Evolutionary conservation across 2,797 vertebrate species (phyloP), one percentile per base, ranked within the genome.

Genomic region (Sebastes umbrosus): DNA sequence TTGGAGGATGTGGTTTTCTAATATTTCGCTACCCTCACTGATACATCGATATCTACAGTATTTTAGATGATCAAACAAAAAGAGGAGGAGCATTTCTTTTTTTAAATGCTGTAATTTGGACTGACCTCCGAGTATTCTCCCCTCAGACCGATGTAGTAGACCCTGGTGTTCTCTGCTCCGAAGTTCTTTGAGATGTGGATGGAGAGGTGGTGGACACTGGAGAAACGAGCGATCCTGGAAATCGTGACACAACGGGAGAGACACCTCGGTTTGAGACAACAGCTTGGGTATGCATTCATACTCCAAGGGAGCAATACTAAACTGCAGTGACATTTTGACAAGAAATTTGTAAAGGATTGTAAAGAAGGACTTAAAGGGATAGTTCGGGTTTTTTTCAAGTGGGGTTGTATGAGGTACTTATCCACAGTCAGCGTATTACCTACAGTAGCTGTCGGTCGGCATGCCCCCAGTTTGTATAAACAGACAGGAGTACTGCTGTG

Each of bases 111-210:
- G n/a, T 64, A 43, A 43, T 24, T 43, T 22, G 1, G 12, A 82
- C 96, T 85, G 79, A 99, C 98, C 97, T 99, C 95, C 0, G 97
- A 92, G 93, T 95, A 99, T 79, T 99, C 98, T 90, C 98, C 98
- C 69, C 97, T 96, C 85, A 99, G 95, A 4, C 98, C 98, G 58
- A 99, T 98, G 88, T 98, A 99, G 91, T 97, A 97, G 22, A 99
- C 96, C 79, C 97, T 97, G 0, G 97, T 99, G 46, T 90, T 97
- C 88, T 98, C 97, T 0, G 95, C 95, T 43, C 98, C 98, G 36
- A 99, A 99, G 94, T 99, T 99, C 90, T 97, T 98, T 0, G 98
- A 96, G 87, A 99, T 96, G 93, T 99, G 97, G 90, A 99, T 96
- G 80, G 98, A 98, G 69, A 99, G 97, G 90, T 99, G 97, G 54